These are phyloP conservation scores for Carollia perspicillata DNA, from an alignment of 2,113 vertebrate genomes.

Conservation along the genomic window DNA sequence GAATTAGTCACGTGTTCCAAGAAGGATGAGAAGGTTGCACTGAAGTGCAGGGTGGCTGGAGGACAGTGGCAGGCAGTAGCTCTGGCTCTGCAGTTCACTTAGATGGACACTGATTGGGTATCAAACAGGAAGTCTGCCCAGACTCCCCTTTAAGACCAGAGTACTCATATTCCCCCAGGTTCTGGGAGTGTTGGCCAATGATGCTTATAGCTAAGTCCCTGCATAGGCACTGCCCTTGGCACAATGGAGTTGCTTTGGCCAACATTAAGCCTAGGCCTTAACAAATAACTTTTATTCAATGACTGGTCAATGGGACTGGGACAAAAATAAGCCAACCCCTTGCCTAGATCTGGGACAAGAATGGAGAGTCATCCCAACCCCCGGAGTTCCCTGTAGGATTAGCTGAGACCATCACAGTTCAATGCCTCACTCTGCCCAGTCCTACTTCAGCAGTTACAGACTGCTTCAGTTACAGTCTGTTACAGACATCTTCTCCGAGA, in stretches of 20 bases:
- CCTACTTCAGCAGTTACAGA: too few relatives aligned
- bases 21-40: background rate
- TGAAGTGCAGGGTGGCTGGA: background rate
- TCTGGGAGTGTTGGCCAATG: background rate
- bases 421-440: background rate
- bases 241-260: background rate
- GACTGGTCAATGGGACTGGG: background rate
- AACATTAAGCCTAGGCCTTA: background rate
- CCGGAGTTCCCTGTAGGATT: background rate
- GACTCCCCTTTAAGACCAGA: background rate
- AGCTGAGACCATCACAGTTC: background rate
- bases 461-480: too few relatives aligned
- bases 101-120: background rate
- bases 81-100: background rate
- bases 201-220: background rate
- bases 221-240: background rate
- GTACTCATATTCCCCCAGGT: background rate
- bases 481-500: background rate
- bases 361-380: background rate
- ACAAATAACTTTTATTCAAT: background rate
- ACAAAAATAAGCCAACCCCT: background rate
- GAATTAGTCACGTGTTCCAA: background rate
- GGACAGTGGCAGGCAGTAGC: background rate
- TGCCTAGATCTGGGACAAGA: background rate
- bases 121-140: too few relatives aligned